phyloP scores from a whole-genome alignment of 2,797 vertebrate species.

The Halcyon smyrnensis region DNA sequence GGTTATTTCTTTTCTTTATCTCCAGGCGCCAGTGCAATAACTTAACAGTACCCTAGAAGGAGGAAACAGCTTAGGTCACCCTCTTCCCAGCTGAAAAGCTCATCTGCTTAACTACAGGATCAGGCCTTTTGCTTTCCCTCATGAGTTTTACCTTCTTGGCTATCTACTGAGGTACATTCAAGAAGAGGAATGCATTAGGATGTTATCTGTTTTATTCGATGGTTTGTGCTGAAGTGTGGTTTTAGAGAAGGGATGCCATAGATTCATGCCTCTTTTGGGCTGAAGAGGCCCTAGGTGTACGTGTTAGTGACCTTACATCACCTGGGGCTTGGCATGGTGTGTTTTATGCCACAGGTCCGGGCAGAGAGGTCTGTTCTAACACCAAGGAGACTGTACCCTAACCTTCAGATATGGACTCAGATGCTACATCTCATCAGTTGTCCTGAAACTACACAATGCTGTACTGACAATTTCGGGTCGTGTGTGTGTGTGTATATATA shows the following conservation, averaged over 20 bases:
- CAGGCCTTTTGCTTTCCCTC: background rate
- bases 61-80: background rate
- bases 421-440: background rate
- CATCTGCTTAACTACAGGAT: background rate
- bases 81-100: background rate
- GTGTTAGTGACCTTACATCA: fast-evolving
- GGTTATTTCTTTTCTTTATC: background rate
- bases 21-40: background rate
- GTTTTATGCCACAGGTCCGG: background rate
- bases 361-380: background rate
- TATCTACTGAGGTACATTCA: background rate
- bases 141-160: background rate
- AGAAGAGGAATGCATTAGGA: background rate
- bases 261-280: fast-evolving
- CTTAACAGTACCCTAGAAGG: background rate
- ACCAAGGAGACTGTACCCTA: background rate
- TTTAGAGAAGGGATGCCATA: fast-evolving
- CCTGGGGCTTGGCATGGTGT: fast-evolving
- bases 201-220: background rate
- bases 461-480: background rate
- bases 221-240: background rate
- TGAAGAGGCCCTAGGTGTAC: background rate
- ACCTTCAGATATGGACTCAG: background rate
- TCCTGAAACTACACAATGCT: background rate
- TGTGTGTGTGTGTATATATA: too few relatives aligned